These are phyloP conservation scores for Spinus olivaceus DNA, from an alignment of 2,797 vertebrate species.

Conservation along the genomic window DNA sequence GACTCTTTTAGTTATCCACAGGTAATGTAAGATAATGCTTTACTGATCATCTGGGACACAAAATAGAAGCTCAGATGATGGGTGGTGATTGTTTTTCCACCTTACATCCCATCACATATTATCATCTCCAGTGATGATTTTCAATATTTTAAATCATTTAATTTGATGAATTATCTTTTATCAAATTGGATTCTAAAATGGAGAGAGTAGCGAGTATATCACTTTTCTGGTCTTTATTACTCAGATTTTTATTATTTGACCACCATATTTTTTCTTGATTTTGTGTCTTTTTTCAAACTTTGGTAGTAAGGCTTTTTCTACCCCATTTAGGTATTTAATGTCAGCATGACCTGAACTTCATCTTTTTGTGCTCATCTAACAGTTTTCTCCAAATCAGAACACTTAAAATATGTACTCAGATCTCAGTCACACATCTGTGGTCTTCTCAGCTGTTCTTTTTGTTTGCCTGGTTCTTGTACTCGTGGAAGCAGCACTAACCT, in stretches of 20 bases:
- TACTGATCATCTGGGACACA: neutral
- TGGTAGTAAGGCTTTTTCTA: neutral
- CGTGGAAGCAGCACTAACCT: neutral
- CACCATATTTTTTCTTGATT: neutral
- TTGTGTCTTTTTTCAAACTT: neutral
- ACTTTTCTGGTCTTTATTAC: neutral
- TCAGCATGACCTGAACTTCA: neutral
- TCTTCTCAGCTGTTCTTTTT: neutral
- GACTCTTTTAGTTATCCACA: neutral
- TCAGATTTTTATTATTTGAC: neutral
- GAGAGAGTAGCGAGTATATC: rapidly evolving
- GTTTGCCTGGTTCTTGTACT: neutral
- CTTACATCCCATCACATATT: neutral
- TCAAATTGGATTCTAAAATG: neutral
- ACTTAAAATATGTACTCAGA: neutral
- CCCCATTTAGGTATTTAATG: neutral
- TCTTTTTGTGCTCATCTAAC: neutral
- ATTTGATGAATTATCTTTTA: neutral
- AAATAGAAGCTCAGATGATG: neutral
- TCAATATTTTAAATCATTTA: neutral
- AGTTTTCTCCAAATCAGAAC: neutral
- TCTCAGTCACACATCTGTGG: neutral
- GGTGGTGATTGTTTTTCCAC: neutral
- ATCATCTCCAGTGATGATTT: neutral
- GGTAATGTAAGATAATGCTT: neutral